phyloP scores from a whole-genome alignment of 2,797 vertebrate genomes.

The Rhinogobio ventralis region DNA sequence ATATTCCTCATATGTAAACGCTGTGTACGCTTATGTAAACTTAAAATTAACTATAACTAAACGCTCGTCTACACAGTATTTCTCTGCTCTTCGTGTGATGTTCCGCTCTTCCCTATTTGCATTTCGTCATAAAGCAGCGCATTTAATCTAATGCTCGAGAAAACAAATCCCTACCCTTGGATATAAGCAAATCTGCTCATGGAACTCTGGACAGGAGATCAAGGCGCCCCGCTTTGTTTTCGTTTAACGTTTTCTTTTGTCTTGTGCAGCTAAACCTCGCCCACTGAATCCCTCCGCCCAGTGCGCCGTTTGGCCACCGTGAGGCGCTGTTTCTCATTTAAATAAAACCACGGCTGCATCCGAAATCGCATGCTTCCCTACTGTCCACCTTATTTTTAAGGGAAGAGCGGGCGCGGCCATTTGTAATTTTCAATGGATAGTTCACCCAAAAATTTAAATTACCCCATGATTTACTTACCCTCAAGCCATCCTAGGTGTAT shows the following conservation, averaged over 20 bases:
- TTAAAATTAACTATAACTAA: neutral
- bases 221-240: constrained; percentile 29
- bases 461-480: too few relatives aligned
- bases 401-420: too few relatives aligned
- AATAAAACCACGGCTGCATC: too few relatives aligned
- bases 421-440: too few relatives aligned
- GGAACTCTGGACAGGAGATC: neutral
- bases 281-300: constrained; percentile 29
- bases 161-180: neutral
- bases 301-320: neutral
- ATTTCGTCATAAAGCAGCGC: neutral
- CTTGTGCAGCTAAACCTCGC: constrained; percentile 48
- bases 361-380: too few relatives aligned
- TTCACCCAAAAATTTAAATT: too few relatives aligned
- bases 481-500: too few relatives aligned
- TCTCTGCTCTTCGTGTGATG: neutral
- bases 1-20: neutral
- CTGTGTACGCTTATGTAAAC: neutral
- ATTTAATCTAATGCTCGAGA: neutral
- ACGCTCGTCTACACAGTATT: neutral
- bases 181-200: neutral
- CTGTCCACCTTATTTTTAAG: too few relatives aligned
- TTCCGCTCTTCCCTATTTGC: neutral
- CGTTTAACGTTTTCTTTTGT: constrained; percentile 48
- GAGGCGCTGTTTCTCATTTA: constrained; percentile 11